phyloP scores from a whole-genome alignment of 2,797 vertebrate genomes.

The Acrossocheilus wenchowensis region DNA sequence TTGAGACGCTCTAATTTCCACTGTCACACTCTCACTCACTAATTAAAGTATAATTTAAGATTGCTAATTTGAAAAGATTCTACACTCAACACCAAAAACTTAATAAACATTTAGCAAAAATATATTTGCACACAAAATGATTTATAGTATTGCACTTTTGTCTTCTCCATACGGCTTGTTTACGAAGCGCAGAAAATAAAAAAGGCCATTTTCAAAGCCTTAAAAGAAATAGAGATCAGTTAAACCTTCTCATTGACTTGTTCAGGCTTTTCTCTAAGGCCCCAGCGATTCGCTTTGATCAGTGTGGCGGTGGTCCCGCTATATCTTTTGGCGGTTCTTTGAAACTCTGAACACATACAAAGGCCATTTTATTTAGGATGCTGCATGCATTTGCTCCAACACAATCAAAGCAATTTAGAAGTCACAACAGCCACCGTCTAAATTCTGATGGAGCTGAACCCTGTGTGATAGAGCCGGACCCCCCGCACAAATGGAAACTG shows the following conservation, averaged over 20 bases:
- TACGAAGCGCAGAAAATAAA: neutral
- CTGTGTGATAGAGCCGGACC: constrained; percentile 73
- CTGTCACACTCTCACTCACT: constrained; percentile 16
- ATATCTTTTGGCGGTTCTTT: constrained; percentile 41
- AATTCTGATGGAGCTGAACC: constrained; percentile 72
- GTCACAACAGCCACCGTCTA: constrained; percentile 41
- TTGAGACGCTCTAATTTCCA: constrained; percentile 20
- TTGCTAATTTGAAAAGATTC: constrained; percentile 35
- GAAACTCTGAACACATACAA: constrained; percentile 55
- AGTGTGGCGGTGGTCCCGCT: constrained; percentile 56
- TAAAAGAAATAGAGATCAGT: constrained; percentile 12
- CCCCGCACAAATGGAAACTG: constrained; percentile 73
- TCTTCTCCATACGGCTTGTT: neutral
- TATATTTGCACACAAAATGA: constrained; percentile 10
- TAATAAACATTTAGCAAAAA: constrained; percentile 33
- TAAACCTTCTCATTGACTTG: constrained; percentile 35
- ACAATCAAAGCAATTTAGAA: constrained; percentile 61
- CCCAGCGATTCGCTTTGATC: constrained; percentile 39
- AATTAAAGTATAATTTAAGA: constrained; percentile 37
- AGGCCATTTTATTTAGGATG: constrained; percentile 53
- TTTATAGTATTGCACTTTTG: neutral
- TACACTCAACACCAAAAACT: constrained; percentile 6
- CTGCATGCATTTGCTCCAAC: constrained; percentile 58
- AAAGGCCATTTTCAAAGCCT: neutral
- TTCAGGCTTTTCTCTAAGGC: constrained; percentile 17